Conservation (phyloP, 2,797 vertebrate genomes). For the Rhynchotus rufescens region DNA sequence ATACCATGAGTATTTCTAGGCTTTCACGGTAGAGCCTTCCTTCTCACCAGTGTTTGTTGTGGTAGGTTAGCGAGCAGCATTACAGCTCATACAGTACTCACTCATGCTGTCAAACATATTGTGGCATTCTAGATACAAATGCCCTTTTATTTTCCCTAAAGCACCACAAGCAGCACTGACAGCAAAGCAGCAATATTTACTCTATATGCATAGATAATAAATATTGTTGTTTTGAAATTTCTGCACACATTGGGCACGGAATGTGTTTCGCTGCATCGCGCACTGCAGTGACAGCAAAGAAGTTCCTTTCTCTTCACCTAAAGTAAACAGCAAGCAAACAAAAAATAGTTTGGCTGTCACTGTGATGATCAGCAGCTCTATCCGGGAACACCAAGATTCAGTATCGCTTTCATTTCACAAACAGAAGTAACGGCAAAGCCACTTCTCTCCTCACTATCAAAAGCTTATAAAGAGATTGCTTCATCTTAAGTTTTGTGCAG, state of each 20-base stretch:
- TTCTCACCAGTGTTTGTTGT: not conserved
- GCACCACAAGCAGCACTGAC: slow-evolving; percentile 63
- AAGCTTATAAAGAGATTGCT: slow-evolving; percentile 57
- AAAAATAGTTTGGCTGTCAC: slow-evolving; percentile 63
- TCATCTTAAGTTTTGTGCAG: slow-evolving; percentile 64
- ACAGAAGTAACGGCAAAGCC: slow-evolving; percentile 65
- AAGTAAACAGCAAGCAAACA: slow-evolving; percentile 65
- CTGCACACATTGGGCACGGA: slow-evolving; percentile 61
- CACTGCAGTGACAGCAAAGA: slow-evolving; percentile 74
- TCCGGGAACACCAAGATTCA: slow-evolving; percentile 51
- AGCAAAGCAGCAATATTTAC: slow-evolving; percentile 66
- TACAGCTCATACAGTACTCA: not conserved
- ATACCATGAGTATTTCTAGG: not conserved
- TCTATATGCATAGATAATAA: slow-evolving; percentile 72
- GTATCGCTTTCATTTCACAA: slow-evolving; percentile 59
- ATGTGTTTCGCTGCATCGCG: slow-evolving; percentile 73
- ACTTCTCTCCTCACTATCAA: slow-evolving; percentile 52
- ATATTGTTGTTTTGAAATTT: slow-evolving; percentile 71
- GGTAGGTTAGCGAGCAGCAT: not conserved
- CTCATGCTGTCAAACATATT: slow-evolving; percentile 31
- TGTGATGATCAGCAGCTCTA: slow-evolving; percentile 39
- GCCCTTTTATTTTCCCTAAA: slow-evolving; percentile 69
- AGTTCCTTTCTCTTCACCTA: slow-evolving; percentile 68
- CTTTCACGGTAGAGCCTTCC: not conserved
- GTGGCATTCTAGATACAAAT: slow-evolving; percentile 42